Conservation (phyloP, 1,140 invertebrate species). For the Trachymyrmex septentrionalis region DNA sequence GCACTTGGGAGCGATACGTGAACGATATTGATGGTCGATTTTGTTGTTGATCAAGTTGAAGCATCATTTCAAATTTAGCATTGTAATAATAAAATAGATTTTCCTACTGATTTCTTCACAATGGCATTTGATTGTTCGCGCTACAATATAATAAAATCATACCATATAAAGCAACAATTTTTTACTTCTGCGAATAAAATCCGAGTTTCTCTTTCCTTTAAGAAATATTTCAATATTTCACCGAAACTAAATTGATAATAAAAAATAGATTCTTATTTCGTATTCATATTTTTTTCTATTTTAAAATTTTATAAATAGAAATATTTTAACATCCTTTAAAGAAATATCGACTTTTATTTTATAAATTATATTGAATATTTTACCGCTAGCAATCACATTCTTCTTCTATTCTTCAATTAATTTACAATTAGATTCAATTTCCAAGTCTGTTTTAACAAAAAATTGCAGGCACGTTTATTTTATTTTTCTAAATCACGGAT, state of each 20-base stretch:
- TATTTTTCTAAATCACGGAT: neutral
- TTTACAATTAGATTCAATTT: neutral
- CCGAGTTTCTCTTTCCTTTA: neutral
- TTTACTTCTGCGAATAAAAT: neutral
- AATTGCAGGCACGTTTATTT: neutral
- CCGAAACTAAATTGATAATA: neutral
- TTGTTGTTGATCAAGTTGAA: neutral
- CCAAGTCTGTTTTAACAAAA: neutral
- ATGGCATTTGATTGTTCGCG: neutral
- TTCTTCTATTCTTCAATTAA: neutral
- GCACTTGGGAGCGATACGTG: neutral
- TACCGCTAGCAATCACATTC: neutral
- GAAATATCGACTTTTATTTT: constrained; percentile 14
- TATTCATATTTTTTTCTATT: neutral
- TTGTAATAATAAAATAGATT: constrained; percentile 17
- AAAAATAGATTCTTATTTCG: neutral
- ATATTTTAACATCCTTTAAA: neutral
- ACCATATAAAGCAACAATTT: neutral
- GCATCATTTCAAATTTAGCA: neutral
- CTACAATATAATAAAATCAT: neutral
- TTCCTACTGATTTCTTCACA: neutral
- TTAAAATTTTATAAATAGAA: neutral
- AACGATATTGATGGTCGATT: neutral
- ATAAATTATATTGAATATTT: neutral
- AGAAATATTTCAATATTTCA: constrained; percentile 21